Evolutionary conservation across 1,140 invertebrate species (phyloP).

Genomic region (Pseudomyrmex dendroicus): DNA sequence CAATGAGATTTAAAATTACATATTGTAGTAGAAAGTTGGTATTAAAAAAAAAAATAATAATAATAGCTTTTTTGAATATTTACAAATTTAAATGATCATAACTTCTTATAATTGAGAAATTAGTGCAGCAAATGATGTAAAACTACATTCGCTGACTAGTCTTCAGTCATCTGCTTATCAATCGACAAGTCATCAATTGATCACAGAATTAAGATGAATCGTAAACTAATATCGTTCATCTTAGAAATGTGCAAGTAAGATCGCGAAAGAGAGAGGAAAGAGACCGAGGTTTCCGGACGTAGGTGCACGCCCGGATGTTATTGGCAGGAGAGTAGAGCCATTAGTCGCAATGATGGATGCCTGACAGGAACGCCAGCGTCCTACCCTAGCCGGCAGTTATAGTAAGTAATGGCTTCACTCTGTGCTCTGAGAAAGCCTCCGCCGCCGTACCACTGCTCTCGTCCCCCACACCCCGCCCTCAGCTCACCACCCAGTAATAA

Average conservation of each 20-base stretch:
- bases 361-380: slow-evolving; percentile 83
- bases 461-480: slow-evolving; percentile 65
- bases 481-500: slow-evolving; percentile 80
- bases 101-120: background rate
- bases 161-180: background rate
- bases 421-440: slow-evolving; percentile 82
- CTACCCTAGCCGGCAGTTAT: slow-evolving; percentile 83
- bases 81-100: slow-evolving; percentile 14
- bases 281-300: slow-evolving; percentile 67
- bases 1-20: slow-evolving; percentile 41
- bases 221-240: slow-evolving; percentile 34
- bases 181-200: background rate
- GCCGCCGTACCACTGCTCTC: slow-evolving; percentile 54
- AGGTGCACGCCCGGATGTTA: slow-evolving; percentile 80
- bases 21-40: background rate
- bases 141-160: background rate
- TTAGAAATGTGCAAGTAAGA: slow-evolving; percentile 62
- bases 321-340: slow-evolving; percentile 84
- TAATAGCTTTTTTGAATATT: background rate
- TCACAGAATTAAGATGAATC: background rate
- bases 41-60: background rate
- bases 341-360: slow-evolving; percentile 85
- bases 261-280: slow-evolving; percentile 59
- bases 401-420: slow-evolving; percentile 85
- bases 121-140: background rate